Conservation (phyloP, 2,113 vertebrate species). For the Hystrix cristata region DNA sequence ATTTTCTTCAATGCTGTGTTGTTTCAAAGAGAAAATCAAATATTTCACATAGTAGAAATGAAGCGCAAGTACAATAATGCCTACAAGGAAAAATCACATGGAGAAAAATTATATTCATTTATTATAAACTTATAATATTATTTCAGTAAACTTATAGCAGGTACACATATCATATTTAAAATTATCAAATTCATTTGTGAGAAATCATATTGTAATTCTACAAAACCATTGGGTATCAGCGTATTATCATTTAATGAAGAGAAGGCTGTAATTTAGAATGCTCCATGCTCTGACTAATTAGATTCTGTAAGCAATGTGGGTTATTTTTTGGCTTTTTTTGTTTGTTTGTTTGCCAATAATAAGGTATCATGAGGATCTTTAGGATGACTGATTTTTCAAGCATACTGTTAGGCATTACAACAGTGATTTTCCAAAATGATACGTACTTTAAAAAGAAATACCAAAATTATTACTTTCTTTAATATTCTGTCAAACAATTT, state of each 20-base stretch:
- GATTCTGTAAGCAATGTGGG: not conserved
- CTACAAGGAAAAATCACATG: slow-evolving; percentile 71
- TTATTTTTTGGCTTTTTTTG: too few species aligned
- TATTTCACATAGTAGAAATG: slow-evolving; percentile 47
- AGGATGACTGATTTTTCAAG: slow-evolving; percentile 54
- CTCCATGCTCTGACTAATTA: not conserved
- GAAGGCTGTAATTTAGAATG: slow-evolving; percentile 49
- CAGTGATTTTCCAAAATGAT: slow-evolving; percentile 42
- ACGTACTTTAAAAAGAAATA: slow-evolving; percentile 44
- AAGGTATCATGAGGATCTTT: slow-evolving; percentile 3
- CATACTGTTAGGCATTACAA: not conserved
- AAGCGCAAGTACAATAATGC: slow-evolving; percentile 8
- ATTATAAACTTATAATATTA: slow-evolving; percentile 28
- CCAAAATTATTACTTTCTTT: slow-evolving; percentile 27
- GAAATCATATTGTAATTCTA: slow-evolving; percentile 23
- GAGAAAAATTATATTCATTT: slow-evolving; percentile 4
- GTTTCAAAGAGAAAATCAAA: slow-evolving; percentile 58
- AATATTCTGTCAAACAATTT: slow-evolving; percentile 26
- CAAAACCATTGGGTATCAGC: not conserved
- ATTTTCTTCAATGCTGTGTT: not conserved
- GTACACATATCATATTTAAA: not conserved
- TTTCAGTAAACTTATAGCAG: slow-evolving; percentile 16
- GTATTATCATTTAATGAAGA: slow-evolving; percentile 37
- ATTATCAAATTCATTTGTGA: slow-evolving; percentile 43
- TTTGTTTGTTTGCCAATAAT: not conserved